A percentile compares a stretch with the other conserved stretches of the same genome.
These are phyloP conservation scores for Lasius platythorax DNA, from an alignment of 2,888 invertebrate species.

Conservation along the genomic window DNA sequence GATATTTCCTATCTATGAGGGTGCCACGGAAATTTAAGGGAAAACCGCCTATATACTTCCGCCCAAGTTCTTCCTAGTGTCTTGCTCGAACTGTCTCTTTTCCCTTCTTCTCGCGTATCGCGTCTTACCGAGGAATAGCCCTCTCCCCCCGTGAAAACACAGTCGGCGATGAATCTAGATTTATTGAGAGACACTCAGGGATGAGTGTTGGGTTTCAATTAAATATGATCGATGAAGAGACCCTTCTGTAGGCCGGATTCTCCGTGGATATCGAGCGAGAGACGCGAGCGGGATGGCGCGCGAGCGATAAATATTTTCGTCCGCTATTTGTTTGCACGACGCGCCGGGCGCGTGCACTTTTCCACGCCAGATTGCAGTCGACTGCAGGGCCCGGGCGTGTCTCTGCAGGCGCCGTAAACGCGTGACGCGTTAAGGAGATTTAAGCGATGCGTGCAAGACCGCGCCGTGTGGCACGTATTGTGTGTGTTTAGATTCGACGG, in stretches of 20 bases:
- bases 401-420: conserved; percentile 39
- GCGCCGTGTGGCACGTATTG: conserved; percentile 61
- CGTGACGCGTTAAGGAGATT: conserved; percentile 62
- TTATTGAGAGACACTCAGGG: conserved; percentile 75
- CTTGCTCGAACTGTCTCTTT: conserved; percentile 31
- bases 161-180: conserved; percentile 71
- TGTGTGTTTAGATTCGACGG: conserved; percentile 70
- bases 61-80: neutral
- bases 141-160: conserved; percentile 60
- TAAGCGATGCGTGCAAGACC: conserved; percentile 65
- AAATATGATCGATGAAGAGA: conserved; percentile 82
- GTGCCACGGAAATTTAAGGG: neutral
- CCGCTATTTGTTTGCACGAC: conserved; percentile 68
- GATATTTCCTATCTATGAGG: neutral
- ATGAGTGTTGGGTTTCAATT: conserved; percentile 82
- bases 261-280: conserved; percentile 38
- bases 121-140: conserved; percentile 8
- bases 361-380: conserved; percentile 50
- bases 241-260: conserved; percentile 60
- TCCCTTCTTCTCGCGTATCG: conserved; percentile 25
- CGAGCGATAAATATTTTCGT: conserved; percentile 72
- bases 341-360: conserved; percentile 43
- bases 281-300: neutral
- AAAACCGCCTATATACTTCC: neutral
- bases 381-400: conserved; percentile 22